phyloP scores from a whole-genome alignment of 2,797 vertebrate species.

The Sebastes minor region DNA sequence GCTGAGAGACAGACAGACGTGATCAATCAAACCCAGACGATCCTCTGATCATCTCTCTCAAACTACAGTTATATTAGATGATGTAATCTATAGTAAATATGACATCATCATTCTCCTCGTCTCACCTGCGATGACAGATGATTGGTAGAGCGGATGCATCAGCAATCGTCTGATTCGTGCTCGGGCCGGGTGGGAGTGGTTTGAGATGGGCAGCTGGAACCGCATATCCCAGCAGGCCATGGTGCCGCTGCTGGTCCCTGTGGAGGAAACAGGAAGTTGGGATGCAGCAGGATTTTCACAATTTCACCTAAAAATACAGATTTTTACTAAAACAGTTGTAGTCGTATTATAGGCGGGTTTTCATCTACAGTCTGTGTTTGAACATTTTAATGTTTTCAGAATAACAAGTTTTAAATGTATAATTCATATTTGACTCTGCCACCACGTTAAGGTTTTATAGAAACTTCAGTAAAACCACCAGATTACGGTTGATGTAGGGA shows the following conservation, averaged over 20 bases:
- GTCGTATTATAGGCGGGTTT: not conserved
- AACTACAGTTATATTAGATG: too few species aligned
- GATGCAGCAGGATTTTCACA: not conserved
- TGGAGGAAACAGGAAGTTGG: not conserved
- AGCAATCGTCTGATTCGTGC: constrained; percentile 93
- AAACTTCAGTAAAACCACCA: not conserved
- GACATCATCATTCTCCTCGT: not conserved
- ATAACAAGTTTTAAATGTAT: too few species aligned
- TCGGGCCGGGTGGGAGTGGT: constrained; percentile 93
- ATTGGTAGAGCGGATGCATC: constrained; percentile 97
- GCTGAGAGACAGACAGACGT: constrained; percentile 74
- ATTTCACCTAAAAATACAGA: too few species aligned
- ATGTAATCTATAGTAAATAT: too few species aligned
- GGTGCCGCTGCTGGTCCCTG: constrained; percentile 96
- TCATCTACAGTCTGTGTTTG: too few species aligned
- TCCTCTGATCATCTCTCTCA: too few species aligned
- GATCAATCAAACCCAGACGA: too few species aligned
- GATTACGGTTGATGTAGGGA: not conserved
- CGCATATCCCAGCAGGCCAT: constrained; percentile 99
- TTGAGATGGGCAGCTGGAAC: constrained; percentile 98
- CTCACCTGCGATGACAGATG: constrained; percentile 94
- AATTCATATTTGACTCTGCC: not conserved
- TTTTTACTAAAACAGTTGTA: not conserved
- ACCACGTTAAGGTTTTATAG: not conserved
- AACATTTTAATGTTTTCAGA: too few species aligned